These are phyloP conservation scores for Malurus splendens DNA, from an alignment of 2,797 vertebrate species.

Conservation along the genomic window DNA sequence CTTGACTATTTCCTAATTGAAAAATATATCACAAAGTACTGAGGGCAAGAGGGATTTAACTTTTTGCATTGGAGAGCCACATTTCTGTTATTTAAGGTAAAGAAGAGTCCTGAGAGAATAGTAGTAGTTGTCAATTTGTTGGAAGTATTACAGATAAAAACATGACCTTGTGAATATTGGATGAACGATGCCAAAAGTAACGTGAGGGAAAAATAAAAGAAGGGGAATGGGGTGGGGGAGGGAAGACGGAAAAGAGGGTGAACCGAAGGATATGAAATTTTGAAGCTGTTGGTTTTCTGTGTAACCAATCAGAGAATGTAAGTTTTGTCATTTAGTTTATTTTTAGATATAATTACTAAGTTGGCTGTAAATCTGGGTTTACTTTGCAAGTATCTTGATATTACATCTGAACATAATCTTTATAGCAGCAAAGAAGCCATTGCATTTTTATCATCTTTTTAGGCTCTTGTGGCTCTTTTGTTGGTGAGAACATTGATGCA, in stretches of 20 bases:
- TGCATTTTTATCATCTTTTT: not conserved
- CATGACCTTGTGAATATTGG: not conserved
- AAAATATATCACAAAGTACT: not conserved
- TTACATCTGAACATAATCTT: not conserved
- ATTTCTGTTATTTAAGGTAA: not conserved
- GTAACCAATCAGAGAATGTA: not conserved
- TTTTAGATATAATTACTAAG: not conserved
- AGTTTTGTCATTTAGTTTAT: not conserved
- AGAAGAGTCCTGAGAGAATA: not conserved
- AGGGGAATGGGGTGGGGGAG: fast-evolving
- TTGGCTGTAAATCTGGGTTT: not conserved
- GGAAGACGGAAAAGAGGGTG: fast-evolving
- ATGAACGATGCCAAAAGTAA: not conserved
- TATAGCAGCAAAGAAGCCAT: not conserved
- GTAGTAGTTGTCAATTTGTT: not conserved
- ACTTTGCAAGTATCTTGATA: not conserved
- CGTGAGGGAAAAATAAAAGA: fast-evolving
- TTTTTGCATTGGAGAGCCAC: not conserved
- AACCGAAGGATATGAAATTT: not conserved
- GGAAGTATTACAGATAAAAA: not conserved
- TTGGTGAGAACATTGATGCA: not conserved
- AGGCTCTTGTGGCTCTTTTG: not conserved
- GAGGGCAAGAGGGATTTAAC: not conserved
- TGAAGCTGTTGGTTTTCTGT: not conserved
- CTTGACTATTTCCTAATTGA: not conserved